Evolutionary conservation across 2,888 invertebrate species (phyloP).

Genomic region (Blomia tropicalis): DNA sequence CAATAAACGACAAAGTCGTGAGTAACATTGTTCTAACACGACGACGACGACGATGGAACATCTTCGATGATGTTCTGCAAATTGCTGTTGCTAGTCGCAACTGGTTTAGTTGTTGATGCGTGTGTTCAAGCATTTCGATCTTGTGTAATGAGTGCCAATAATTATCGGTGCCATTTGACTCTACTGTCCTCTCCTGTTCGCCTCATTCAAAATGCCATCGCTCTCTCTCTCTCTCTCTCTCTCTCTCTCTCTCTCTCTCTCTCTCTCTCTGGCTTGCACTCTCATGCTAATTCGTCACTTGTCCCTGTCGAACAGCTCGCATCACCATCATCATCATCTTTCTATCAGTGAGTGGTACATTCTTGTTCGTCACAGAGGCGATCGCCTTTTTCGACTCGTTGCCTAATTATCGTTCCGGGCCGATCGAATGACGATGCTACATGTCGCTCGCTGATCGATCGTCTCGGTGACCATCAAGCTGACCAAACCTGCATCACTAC

Average conservation of each 20-base stretch:
- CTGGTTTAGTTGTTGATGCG: too few species aligned
- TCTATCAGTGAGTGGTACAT: background rate
- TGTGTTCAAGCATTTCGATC: background rate
- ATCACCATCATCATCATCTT: background rate
- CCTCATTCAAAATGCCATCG: too few species aligned
- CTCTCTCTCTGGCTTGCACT: background rate
- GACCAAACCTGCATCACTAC: too few species aligned
- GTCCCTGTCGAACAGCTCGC: conserved; percentile 5
- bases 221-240: too few species aligned
- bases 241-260: too few species aligned
- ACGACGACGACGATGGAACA: too few species aligned
- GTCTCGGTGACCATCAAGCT: too few species aligned
- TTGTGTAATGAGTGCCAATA: conserved; percentile 12
- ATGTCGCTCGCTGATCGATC: background rate
- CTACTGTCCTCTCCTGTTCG: too few species aligned
- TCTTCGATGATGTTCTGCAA: too few species aligned
- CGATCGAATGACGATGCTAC: background rate
- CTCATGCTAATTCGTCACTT: conserved; percentile 10
- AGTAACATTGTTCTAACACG: conserved; percentile 7
- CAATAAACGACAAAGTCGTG: conserved; percentile 14
- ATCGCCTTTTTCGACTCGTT: background rate
- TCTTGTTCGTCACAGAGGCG: background rate
- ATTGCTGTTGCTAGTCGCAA: too few species aligned
- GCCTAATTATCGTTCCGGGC: background rate
- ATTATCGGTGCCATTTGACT: conserved; percentile 12